Conservation (phyloP, 2,888 invertebrate genomes). For the Lamproptera curius region DNA sequence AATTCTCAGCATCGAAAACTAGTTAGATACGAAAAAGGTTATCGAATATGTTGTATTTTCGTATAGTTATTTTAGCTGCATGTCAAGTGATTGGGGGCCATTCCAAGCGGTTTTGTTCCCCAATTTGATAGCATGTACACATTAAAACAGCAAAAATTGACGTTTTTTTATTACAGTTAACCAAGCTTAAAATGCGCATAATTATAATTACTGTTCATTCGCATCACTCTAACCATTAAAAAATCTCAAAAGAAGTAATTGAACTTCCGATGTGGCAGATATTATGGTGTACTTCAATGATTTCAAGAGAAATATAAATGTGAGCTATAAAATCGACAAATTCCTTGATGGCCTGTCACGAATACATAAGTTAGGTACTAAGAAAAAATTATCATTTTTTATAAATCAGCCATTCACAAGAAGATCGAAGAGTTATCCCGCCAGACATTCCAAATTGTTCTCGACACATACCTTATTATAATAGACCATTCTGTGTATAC, state of each 20-base stretch:
- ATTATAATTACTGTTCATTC: constrained; percentile 10
- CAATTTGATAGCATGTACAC: constrained; percentile 15
- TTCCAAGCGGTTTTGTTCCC: constrained; percentile 20
- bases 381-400: constrained; percentile 17
- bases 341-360: constrained; percentile 9
- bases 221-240: no score
- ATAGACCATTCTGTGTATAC: constrained; percentile 22
- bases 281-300: constrained; percentile 20
- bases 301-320: constrained; percentile 18
- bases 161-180: no score
- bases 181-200: neutral
- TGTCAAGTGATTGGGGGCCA: constrained; percentile 15
- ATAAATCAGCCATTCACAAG: constrained; percentile 16
- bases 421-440: constrained; percentile 17
- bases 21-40: constrained; percentile 5
- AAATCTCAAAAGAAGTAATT: constrained; percentile 13
- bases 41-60: constrained; percentile 9
- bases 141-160: no score
- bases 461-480: constrained; percentile 21
- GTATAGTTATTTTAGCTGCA: neutral
- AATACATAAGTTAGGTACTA: constrained; percentile 10
- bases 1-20: neutral
- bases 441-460: constrained; percentile 8
- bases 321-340: constrained; percentile 12
- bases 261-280: constrained; percentile 18